A percentile compares a stretch with the other conserved stretches of the same genome.
Conservation (phyloP, 2,113 vertebrate species). For the Leucosticte australis region DNA sequence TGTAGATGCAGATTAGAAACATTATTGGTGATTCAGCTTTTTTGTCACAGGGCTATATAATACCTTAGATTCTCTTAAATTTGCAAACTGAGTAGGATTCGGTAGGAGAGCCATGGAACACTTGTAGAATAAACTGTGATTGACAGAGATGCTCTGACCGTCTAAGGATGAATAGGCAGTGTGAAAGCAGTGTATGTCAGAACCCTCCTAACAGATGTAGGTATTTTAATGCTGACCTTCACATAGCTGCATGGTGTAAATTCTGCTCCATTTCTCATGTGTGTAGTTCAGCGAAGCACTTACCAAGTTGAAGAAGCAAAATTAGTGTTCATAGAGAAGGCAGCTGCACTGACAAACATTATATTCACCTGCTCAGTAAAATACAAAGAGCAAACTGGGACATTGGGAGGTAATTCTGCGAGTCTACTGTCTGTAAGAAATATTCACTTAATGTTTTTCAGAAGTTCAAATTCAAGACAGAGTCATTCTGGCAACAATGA, state of each 20-base stretch:
- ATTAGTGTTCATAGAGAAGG: not conserved
- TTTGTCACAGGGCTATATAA: not conserved
- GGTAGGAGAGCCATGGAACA: not conserved
- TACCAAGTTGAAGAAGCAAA: not conserved
- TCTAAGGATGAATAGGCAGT: not conserved
- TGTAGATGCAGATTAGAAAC: not conserved
- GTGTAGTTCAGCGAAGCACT: not conserved
- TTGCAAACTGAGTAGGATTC: not conserved
- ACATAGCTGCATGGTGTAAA: not conserved
- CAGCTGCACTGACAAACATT: not conserved
- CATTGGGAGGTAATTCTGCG: not conserved
- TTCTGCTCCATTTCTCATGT: not conserved
- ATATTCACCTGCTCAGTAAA: not conserved
- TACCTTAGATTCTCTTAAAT: not conserved
- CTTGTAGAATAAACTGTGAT: not conserved
- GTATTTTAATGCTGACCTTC: not conserved
- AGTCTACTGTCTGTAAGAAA: not conserved
- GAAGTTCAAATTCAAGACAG: not conserved
- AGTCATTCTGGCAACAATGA: not conserved
- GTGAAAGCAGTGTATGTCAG: not conserved
- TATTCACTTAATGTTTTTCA: not conserved
- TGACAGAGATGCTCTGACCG: not conserved
- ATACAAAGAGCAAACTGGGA: not conserved
- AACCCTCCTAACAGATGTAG: not conserved
- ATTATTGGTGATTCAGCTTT: not conserved